Evolutionary conservation across 2,888 invertebrate species (phyloP).

Genomic region (Eucriotettix oculatus): DNA sequence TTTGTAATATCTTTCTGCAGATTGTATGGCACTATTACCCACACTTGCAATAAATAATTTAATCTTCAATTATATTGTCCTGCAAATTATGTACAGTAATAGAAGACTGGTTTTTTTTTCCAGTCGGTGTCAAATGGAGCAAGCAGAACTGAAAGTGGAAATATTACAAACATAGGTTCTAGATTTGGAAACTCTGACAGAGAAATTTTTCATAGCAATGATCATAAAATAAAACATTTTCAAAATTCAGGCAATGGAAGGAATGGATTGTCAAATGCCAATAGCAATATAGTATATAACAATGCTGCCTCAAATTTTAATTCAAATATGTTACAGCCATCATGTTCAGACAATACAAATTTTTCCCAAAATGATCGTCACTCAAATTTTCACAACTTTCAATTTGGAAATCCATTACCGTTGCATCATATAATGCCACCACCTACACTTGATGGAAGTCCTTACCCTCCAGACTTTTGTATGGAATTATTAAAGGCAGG

Average conservation of each 20-base stretch:
- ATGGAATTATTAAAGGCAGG: constrained; percentile 6
- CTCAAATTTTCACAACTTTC: background rate
- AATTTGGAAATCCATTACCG: constrained; percentile 7
- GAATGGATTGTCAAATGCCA: background rate
- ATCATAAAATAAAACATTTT: background rate
- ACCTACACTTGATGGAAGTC: constrained; percentile 6
- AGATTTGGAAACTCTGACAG: too few relatives aligned
- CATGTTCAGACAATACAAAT: background rate
- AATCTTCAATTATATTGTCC: too few relatives aligned
- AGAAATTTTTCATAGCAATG: background rate
- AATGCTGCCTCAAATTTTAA: background rate
- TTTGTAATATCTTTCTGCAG: too few relatives aligned
- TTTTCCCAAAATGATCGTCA: background rate
- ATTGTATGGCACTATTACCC: too few relatives aligned
- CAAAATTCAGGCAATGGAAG: background rate
- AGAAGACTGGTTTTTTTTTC: background rate
- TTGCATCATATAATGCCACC: constrained; percentile 8
- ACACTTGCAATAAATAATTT: too few relatives aligned
- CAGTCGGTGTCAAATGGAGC: constrained; percentile 1
- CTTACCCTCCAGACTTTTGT: constrained; percentile 7
- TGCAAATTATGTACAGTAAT: too few relatives aligned
- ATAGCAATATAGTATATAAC: background rate
- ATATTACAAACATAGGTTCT: too few relatives aligned
- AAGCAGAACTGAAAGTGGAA: too few relatives aligned
- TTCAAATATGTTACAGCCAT: background rate